A percentile compares a stretch with the other conserved stretches of the same genome.
Evolutionary conservation across 2,888 invertebrate genomes (phyloP).

Genomic region (Sceliomorpha sp.): DNA sequence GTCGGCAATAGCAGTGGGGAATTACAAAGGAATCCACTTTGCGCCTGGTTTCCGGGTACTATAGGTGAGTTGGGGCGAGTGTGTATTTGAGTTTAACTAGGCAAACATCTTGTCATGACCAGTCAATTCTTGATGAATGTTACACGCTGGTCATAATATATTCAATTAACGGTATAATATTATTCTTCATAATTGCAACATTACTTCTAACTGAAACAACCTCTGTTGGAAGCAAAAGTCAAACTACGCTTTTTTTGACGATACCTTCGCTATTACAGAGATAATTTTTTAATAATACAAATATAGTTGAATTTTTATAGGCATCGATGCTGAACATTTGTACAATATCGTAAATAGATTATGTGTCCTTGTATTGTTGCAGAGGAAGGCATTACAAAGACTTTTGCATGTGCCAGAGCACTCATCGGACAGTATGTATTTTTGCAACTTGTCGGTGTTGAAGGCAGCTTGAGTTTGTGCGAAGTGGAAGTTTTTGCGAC

Average conservation of each 20-base stretch:
- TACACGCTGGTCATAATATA: no score
- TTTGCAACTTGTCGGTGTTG: conserved; percentile 93
- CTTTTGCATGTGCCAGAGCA: conserved; percentile 92
- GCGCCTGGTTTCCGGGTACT: conserved; percentile 96
- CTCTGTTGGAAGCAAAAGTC: no score
- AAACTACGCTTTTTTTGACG: no score
- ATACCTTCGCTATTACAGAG: no score
- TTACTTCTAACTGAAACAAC: no score
- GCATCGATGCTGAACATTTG: no score
- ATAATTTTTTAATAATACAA: no score
- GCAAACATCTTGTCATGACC: conserved; percentile 26
- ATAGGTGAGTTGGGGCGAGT: conserved; percentile 83
- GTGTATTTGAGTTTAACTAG: conserved; percentile 32
- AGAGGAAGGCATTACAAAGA: conserved; percentile 96
- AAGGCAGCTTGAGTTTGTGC: conserved; percentile 93
- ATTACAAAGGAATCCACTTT: conserved; percentile 92
- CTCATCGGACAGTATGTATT: conserved; percentile 93
- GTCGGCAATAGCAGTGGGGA: conserved; percentile 95
- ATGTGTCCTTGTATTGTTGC: conserved; percentile 56
- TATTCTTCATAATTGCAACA: no score
- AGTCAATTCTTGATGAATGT: conserved; percentile 19
- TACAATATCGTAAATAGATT: background rate
- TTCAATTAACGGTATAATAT: no score
- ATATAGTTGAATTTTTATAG: no score
- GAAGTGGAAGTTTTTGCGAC: conserved; percentile 96